Conservation (phyloP, 1,140 invertebrate species). For the Drosophila virilis region DNA sequence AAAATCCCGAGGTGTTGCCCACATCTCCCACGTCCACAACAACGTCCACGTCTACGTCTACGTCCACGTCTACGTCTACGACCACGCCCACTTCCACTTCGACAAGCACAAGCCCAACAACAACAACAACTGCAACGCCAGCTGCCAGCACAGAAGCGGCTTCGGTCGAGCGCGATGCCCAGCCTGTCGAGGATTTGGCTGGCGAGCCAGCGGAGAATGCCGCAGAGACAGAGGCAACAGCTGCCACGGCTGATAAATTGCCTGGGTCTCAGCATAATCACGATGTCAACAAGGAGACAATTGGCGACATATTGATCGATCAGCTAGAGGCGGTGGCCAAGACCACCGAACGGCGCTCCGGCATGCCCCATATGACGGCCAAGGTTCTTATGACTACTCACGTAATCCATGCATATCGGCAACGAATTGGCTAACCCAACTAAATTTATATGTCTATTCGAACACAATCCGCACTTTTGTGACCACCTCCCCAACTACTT, state of each 20-base stretch:
- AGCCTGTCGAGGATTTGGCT: constrained; percentile 2
- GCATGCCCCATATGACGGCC: constrained; percentile 56
- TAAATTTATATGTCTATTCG: constrained; percentile 33
- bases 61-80: constrained; percentile 46
- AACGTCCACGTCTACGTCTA: constrained; percentile 54
- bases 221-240: neutral
- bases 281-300: constrained; percentile 71
- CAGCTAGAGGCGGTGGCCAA: constrained; percentile 66
- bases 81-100: neutral
- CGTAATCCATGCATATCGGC: constrained; percentile 34
- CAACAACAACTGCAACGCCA: constrained; percentile 44
- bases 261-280: constrained; percentile 35
- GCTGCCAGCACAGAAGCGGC: constrained; percentile 10
- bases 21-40: constrained; percentile 70
- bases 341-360: constrained; percentile 65
- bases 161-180: neutral
- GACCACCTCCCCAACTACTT: neutral
- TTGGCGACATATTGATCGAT: constrained; percentile 64
- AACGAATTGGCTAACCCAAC: constrained; percentile 46
- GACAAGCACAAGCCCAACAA: neutral
- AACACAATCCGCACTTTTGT: constrained; percentile 3
- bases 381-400: constrained; percentile 67
- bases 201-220: neutral
- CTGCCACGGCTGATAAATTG: neutral
- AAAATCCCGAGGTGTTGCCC: constrained; percentile 80